Base-by-base conservation (phyloP, 2,888 invertebrate genomes). In the Drosophila gaucha region DNA sequence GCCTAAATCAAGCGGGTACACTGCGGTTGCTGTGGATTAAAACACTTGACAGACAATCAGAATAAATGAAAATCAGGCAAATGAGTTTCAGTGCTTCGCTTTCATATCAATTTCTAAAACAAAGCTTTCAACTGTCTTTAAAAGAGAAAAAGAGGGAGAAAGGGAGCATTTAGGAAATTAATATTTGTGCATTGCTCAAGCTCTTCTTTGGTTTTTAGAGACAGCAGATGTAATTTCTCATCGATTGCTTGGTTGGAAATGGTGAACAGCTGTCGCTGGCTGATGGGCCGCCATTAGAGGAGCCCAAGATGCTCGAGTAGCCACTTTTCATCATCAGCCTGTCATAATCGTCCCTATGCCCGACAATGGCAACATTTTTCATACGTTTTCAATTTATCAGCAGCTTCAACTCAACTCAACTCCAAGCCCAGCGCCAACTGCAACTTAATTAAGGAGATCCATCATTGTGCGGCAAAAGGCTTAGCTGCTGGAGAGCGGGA, bases 401-500 rank as follows among this genome's bases (percentile, higher is more conserved):
- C 47, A 65, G 30, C 41, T 47, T n/a, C 16, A 12, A 8, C 35
- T 9, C 35, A 6, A 1, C 20, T 22, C n/a, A 5, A 18, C 47
- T 36, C 2, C 16, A 64, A 35, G 41, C 20, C 16, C 36, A n/a
- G 24, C 31, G 31, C 16, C 49, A 60, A 66, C 54, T 60, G 47
- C 74, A 55, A 85, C 78, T 80, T 80, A 80, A 79, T 79, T 80
- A 79, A 74, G 70, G 30, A 79, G 82, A 79, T 79, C 78, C 78
- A 79, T 79, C 78, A 85, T 79, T 56, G 33, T 47, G 55, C 22
- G 16, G 28, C 52, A 52, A 50, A 51, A 36, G 57, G 30, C 46
- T 28, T 22, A 51, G 63, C 55, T 44, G 28, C 18, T 24, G 22
- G 12, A 12, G 24, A 24, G 26, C 6, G 31, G 3, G 6, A 44